Base-by-base conservation (phyloP, 2,888 invertebrate genomes). In the Oscheius myriophilus region DNA sequence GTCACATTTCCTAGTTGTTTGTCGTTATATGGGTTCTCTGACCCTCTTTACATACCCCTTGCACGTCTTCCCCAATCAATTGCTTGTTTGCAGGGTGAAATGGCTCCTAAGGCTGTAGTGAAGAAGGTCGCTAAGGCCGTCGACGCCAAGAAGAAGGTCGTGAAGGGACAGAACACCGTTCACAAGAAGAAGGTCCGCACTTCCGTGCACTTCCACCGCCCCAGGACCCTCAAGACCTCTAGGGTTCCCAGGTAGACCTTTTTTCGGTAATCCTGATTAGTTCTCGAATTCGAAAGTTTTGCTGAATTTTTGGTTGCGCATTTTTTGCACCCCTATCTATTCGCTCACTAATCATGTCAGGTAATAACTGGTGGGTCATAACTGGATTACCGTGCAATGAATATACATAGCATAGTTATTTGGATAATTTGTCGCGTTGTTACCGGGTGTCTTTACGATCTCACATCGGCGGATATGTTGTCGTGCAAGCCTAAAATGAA, bases 121-220 rank as follows among this genome's bases (percentile, higher is more conserved):
- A 72, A 72, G 70, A 82, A 82, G 74, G 76, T 76, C 55, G 77
- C 78, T 46, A 86, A 85, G 83, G 85, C 85, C 63, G 72, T 86
- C 63, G 79, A 82, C 26, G 84, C 85, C 69, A 85, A 85, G 79
- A 85, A 86, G 81, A 84, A 83, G 75, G 82, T 83, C 54, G 82
- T 73, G 63, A 84, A 83, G 73, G 85, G 85, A 67, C 69, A 69
- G 58, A 66, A 71, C 45, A 72, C 70, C 67, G 63, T 69, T 61
- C 79, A 77, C 69, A 77, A 73, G 69, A 86, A 84, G 76, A 82
- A 96, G 89, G 92, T 97, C 84, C 92, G 97, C 87, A 96, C 94
- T 52, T 92, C 93, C 6, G 96, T 96, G 79, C 94, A 94, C 87
- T 99, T 99, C 91, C 92, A 92, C 86, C 91, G 95, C 76, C 98